Percentiles rank a stretch among this genome's conserved stretches.
Evolutionary conservation across 2,888 invertebrate species (phyloP).

Genomic region (Cerceris ruficornis): DNA sequence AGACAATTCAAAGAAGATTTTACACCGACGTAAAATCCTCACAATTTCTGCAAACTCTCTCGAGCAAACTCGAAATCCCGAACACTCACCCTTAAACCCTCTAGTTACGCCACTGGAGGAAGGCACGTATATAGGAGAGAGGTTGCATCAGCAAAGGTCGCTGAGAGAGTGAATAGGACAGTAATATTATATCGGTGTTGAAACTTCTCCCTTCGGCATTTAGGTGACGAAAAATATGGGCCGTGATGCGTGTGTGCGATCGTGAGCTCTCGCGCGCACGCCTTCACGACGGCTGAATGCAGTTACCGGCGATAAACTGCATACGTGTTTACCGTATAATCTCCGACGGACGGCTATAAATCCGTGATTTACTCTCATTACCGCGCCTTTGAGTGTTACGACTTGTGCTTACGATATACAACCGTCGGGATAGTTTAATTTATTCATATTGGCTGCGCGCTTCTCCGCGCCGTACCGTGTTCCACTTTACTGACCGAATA

Average conservation of each 20-base stretch:
- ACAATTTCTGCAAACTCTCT: neutral
- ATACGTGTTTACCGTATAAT: conserved; percentile 68
- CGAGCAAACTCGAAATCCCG: neutral
- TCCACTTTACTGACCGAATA: conserved; percentile 57
- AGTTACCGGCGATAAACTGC: conserved; percentile 66
- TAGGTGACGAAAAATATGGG: conserved; percentile 66
- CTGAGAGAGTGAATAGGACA: conserved; percentile 67
- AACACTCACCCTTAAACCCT: neutral
- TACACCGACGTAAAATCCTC: neutral
- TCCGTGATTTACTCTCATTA: conserved; percentile 70
- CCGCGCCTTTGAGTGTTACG: conserved; percentile 63
- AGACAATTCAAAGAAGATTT: neutral
- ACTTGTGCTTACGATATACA: conserved; percentile 56
- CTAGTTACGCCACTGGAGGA: conserved; percentile 49
- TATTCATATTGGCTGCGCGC: conserved; percentile 61
- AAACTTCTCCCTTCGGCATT: conserved; percentile 67
- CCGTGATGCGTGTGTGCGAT: conserved; percentile 38
- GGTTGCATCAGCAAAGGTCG: conserved; percentile 69
- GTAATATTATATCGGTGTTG: conserved; percentile 72
- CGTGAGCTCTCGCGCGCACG: conserved; percentile 32
- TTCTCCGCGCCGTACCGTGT: conserved; percentile 46
- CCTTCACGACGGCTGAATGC: conserved; percentile 43
- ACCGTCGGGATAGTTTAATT: conserved; percentile 64
- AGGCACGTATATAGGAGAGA: conserved; percentile 36
- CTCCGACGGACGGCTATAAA: conserved; percentile 65